Base-by-base conservation (phyloP, 1,140 invertebrate species). In the Chionoecetes opilio region DNA sequence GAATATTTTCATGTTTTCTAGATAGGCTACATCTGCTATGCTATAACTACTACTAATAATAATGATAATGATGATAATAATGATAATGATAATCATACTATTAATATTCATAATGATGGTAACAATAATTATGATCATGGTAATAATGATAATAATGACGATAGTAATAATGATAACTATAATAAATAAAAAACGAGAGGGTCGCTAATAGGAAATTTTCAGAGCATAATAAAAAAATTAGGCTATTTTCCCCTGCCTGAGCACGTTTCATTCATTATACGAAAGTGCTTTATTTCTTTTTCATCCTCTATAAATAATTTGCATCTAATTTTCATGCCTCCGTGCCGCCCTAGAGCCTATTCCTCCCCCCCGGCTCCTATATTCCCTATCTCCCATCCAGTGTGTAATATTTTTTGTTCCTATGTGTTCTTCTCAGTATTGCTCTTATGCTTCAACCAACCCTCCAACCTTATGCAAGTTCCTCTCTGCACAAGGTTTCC, bases 171-270 rank as follows among this genome's bases (percentile, higher is more conserved):
- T 26, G 26, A 21, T 9, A 63, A 9, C 26, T 14, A 63, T 26
- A 63, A 63, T 63, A 63, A 14, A 63, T 63, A 63, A 63, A 14
- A 21, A 63, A 63, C 17, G 9, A 21, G 2, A 63, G 53, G 41
- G 41, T 8, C 53, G 26, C 53, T 21, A 63, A 63, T 14, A 26
- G 53, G 53, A 63, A 63, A 63, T 63, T 14, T 63, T 14, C 3
- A 63, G 26, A 26, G 3, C 53, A 21, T 63, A 21, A 63, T 21
- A 63, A 21, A 9, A 63, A 63, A 21, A 21, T 26, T 63, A 21
- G 21, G 5, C 53, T 63, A 63, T 86, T 37, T 86, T 86, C 85
- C 85, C 85, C 29, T 86, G 31, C 11, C 85, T 86, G 35, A 86
- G 31, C 35, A n/a, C 34, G 5, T 88, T 88, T 37, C 41, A 11